Evolutionary conservation across 2,113 vertebrate species (phyloP), one percentile per base, ranked within the genome.

Genomic region (Hydrolagus affinis): DNA sequence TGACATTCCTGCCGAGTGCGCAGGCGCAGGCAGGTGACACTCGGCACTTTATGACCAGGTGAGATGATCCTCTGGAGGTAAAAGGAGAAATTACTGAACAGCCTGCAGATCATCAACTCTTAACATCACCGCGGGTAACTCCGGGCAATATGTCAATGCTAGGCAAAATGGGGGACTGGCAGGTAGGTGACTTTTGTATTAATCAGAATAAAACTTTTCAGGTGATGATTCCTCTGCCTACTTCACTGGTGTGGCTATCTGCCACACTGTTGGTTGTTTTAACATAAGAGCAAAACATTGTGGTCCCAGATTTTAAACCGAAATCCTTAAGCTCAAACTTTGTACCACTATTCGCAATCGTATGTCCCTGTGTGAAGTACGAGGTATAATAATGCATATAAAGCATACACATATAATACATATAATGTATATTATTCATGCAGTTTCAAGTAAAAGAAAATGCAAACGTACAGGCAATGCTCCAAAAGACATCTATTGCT

Each of bases 151-250:
- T 98, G 96, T 97, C 97, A 93, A 88, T 98, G 90, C 95, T 97
- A 91, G 96, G 94, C 91, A 96, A 95, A 93, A 98, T 98, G 95
- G 95, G 95, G 88, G 96, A 97, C 90, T 98, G 97, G 97, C 96
- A 98, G 97, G 97, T 97, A 97, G 88, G 92, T 21, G 25, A 68
- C 8, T 66, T 66, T 21, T 25, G 14, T 68, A 32, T 32, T 66
- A 83, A 83, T 25, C 2, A 66, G 44, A 44, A 44, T 4, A 44
- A 44, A 44, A 44, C 44, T 44, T 44, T 80, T 60, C 25, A 21
- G 28, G 6, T 44, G 15, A 66, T 70, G 60, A 86, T 87, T 83
- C 85, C 72, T 86, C 15, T 66, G 85, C 87, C 87, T 85, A n/a
- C 8, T 71, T 68, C 19, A 85, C 87, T 62, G 66, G 0, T 87